phyloP scores from a whole-genome alignment of 1,140 invertebrate species.

The Harlomillsia oculata region DNA sequence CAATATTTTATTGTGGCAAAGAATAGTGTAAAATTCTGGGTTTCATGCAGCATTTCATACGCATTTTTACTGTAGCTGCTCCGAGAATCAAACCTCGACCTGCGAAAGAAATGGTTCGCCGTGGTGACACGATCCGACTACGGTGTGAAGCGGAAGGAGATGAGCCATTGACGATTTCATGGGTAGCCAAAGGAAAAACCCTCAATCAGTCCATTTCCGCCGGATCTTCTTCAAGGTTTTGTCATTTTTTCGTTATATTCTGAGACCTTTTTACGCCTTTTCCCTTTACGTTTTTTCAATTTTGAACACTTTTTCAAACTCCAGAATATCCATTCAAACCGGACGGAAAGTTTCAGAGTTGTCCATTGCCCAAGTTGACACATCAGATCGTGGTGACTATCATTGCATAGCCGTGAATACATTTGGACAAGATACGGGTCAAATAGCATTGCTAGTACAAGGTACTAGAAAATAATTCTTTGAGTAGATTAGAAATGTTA shows the following conservation, averaged over 20 bases:
- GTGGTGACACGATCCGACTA: conserved; percentile 59
- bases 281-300: not conserved
- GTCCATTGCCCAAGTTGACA: conserved; percentile 20
- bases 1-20: no score
- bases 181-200: conserved; percentile 42
- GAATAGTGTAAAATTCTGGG: no score
- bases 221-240: conserved; percentile 32
- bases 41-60: no score
- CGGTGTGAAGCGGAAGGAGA: conserved; percentile 73
- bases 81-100: conserved; percentile 26
- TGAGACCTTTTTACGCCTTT: not conserved
- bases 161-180: conserved; percentile 66
- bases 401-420: conserved; percentile 39
- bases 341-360: conserved; percentile 16
- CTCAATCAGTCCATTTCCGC: conserved; percentile 20
- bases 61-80: no score
- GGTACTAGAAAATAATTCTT: no score
- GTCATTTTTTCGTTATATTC: not conserved
- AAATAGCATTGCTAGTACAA: conserved; percentile 44
- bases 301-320: conserved; percentile 15
- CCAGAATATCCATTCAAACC: conserved; percentile 9
- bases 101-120: conserved; percentile 51
- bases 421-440: conserved; percentile 44
- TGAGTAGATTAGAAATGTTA: not conserved
- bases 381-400: conserved; percentile 22